Conservation (phyloP, 2,797 vertebrate genomes). For the Premnoplex brunnescens region DNA sequence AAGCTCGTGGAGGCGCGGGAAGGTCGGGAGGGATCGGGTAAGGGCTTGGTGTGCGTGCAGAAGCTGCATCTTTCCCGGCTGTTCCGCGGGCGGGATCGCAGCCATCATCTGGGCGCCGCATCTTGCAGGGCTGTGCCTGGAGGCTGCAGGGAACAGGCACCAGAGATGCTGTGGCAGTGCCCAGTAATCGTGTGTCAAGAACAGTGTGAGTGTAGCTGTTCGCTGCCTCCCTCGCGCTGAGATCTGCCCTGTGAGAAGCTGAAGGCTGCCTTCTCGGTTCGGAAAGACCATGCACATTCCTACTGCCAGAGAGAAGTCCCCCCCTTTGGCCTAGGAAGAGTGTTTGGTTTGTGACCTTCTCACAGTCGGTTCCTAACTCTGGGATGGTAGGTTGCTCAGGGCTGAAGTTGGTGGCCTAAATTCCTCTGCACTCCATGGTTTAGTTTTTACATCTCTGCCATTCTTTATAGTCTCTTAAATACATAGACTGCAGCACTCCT, state of each 20-base stretch:
- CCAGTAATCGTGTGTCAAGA: background rate
- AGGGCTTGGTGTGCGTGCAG: background rate
- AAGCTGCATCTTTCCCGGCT: background rate
- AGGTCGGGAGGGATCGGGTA: background rate
- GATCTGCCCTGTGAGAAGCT: background rate
- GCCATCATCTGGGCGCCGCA: slow-evolving; percentile 19
- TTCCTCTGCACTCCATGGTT: background rate
- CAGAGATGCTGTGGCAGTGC: background rate
- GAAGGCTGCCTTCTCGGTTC: background rate
- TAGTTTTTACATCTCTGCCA: background rate
- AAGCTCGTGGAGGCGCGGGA: background rate
- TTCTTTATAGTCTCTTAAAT: background rate
- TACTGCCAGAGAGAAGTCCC: background rate
- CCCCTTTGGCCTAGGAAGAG: background rate
- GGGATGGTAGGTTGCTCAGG: background rate
- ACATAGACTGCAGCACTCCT: background rate
- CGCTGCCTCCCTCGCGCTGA: background rate
- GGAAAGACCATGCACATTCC: background rate
- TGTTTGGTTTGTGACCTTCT: background rate
- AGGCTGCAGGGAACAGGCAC: background rate
- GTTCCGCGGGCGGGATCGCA: background rate
- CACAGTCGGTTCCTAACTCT: rapidly evolving
- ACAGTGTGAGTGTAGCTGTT: background rate
- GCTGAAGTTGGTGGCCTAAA: background rate
- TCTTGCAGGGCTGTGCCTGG: background rate